These are phyloP conservation scores for Holcopasites calliopsidis DNA, from an alignment of 1,140 invertebrate genomes.

Conservation along the genomic window DNA sequence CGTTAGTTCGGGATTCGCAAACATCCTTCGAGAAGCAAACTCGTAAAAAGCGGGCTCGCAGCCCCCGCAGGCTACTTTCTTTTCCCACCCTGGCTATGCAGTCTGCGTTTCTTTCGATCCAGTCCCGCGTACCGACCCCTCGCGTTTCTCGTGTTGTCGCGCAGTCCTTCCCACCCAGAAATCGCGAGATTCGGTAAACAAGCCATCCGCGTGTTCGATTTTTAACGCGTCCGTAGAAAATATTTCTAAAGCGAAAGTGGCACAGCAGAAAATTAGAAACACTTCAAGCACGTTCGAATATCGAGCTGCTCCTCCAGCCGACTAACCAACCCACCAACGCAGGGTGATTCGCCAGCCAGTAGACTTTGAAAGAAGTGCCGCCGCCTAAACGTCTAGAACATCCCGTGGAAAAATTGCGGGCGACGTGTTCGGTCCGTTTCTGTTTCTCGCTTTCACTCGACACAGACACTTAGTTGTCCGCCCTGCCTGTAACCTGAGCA, in stretches of 20 bases:
- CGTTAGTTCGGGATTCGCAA: conserved; percentile 33
- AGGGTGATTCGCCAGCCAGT: too few species aligned
- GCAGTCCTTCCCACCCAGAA: not conserved
- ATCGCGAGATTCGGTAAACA: not conserved
- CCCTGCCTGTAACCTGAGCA: too few species aligned
- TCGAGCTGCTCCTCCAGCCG: not conserved
- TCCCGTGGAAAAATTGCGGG: too few species aligned
- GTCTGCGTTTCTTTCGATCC: conserved; percentile 24
- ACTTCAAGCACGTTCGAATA: not conserved
- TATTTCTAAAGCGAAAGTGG: not conserved
- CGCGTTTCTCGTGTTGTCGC: not conserved
- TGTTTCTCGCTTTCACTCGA: too few species aligned
- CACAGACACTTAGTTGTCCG: too few species aligned
- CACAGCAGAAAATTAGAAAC: not conserved
- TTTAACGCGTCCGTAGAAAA: not conserved
- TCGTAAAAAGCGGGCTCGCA: conserved; percentile 37
- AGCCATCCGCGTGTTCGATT: not conserved
- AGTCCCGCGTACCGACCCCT: not conserved
- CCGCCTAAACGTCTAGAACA: too few species aligned
- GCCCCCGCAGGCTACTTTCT: conserved; percentile 30
- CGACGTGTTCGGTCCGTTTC: too few species aligned
- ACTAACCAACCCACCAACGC: conserved; percentile 10
- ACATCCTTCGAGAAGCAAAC: conserved; percentile 38
- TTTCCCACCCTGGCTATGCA: not conserved
- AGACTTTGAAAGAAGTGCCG: too few species aligned